phyloP scores from a whole-genome alignment of 1,140 invertebrate species.

The Brachionus calyciflorus region DNA sequence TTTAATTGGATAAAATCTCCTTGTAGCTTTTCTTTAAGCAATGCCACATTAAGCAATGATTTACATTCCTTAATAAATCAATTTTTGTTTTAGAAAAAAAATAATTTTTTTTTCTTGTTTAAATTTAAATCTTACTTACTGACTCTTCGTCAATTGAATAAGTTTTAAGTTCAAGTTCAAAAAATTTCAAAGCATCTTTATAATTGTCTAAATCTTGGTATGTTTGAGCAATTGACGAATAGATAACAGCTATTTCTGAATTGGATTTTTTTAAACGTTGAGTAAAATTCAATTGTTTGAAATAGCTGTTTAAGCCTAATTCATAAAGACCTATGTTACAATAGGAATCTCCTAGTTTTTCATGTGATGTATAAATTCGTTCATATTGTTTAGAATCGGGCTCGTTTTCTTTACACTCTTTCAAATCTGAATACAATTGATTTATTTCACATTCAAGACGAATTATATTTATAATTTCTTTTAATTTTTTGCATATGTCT shows the following conservation, averaged over 20 bases:
- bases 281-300: slow-evolving; percentile 24
- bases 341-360: slow-evolving; percentile 31
- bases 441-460: slow-evolving; percentile 4
- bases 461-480: slow-evolving; percentile 23
- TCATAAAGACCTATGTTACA: slow-evolving; percentile 40
- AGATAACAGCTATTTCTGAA: slow-evolving; percentile 13
- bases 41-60: slow-evolving; percentile 15
- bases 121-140: background rate
- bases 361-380: background rate
- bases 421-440: background rate
- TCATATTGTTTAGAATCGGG: background rate
- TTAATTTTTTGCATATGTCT: slow-evolving; percentile 21
- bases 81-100: background rate
- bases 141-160: slow-evolving; percentile 12
- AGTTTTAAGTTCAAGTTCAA: slow-evolving; percentile 34
- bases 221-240: slow-evolving; percentile 46
- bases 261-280: slow-evolving; percentile 1
- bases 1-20: background rate
- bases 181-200: slow-evolving; percentile 16
- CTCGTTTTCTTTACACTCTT: background rate
- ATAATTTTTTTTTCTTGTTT: background rate
- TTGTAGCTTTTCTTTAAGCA: slow-evolving; percentile 38
- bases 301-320: slow-evolving; percentile 3
- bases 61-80: slow-evolving; percentile 31
- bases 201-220: slow-evolving; percentile 41